A percentile compares a stretch with the other conserved stretches of the same genome.
These are phyloP conservation scores for Leucosticte australis DNA, from an alignment of 2,113 vertebrate genomes.

Conservation along the genomic window DNA sequence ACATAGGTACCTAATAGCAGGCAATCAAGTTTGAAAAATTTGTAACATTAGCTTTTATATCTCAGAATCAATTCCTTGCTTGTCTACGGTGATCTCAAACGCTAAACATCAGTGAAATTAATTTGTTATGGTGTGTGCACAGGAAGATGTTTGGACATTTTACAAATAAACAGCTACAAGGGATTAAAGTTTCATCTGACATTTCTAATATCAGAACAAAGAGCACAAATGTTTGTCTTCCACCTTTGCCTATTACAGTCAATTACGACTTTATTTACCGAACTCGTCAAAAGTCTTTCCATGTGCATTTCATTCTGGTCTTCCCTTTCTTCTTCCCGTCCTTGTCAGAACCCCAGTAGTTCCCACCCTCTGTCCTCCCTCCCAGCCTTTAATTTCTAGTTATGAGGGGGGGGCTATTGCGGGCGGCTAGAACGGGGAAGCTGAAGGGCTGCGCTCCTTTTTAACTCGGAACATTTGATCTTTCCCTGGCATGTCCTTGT, in stretches of 20 bases:
- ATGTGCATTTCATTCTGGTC: background rate
- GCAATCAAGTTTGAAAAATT: slow-evolving; percentile 4
- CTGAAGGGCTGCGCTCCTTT: background rate
- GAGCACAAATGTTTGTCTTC: background rate
- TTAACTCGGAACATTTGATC: background rate
- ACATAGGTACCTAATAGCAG: slow-evolving; percentile 19
- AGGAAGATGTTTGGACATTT: slow-evolving; percentile 25
- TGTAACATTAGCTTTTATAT: slow-evolving; percentile 1
- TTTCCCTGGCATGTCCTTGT: background rate
- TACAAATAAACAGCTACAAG: slow-evolving; percentile 31
- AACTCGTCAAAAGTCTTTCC: background rate
- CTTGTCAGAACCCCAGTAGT: background rate
- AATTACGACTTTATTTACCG: slow-evolving; percentile 1
- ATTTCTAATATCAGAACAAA: background rate
- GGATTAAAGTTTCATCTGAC: slow-evolving; percentile 16
- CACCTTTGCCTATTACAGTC: background rate
- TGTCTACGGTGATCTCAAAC: background rate
- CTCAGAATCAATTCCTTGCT: slow-evolving; percentile 20
- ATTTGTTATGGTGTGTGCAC: slow-evolving; percentile 3
- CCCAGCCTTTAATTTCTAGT: background rate
- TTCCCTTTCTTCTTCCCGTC: background rate
- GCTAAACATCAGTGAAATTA: slow-evolving; percentile 36
- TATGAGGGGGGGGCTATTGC: background rate
- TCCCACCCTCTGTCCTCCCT: background rate
- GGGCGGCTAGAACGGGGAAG: background rate